Conservation (phyloP, 2,797 vertebrate species). For the Poeciliopsis infans region DNA sequence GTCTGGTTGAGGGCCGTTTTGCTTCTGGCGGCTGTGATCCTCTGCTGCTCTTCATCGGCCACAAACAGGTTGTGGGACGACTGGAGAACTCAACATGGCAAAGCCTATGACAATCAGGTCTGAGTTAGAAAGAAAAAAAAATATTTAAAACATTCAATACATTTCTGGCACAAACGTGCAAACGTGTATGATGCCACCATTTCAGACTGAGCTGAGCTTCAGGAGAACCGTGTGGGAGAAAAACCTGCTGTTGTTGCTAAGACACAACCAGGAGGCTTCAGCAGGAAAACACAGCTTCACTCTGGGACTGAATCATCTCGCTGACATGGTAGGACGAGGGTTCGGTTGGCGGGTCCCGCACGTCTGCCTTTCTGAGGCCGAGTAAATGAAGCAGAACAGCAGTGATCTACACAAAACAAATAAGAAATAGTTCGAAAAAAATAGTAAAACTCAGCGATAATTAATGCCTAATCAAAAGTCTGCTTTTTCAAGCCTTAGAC, state of each 20-base stretch:
- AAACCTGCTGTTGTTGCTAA: conserved; percentile 64
- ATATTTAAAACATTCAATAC: background rate
- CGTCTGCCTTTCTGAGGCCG: no score
- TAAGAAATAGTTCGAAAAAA: background rate
- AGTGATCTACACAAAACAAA: background rate
- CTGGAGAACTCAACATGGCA: conserved; percentile 62
- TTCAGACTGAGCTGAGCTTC: conserved; percentile 63
- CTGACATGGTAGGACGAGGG: conserved; percentile 77
- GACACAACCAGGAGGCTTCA: conserved; percentile 74
- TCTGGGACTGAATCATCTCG: conserved; percentile 77
- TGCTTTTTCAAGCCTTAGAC: background rate
- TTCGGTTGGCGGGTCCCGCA: background rate
- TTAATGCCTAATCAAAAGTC: background rate
- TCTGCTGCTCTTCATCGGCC: background rate
- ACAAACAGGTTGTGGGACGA: conserved; percentile 60
- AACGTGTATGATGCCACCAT: background rate
- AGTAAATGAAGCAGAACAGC: background rate
- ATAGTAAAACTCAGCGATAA: background rate
- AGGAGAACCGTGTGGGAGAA: conserved; percentile 78
- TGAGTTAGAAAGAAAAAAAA: background rate
- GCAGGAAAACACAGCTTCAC: conserved; percentile 73
- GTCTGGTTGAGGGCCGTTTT: background rate
- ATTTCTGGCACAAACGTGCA: background rate
- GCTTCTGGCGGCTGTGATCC: conserved; percentile 16
- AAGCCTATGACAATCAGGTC: conserved; percentile 66